Conservation (phyloP, 2,888 invertebrate genomes). For the Nomada ferruginata region DNA sequence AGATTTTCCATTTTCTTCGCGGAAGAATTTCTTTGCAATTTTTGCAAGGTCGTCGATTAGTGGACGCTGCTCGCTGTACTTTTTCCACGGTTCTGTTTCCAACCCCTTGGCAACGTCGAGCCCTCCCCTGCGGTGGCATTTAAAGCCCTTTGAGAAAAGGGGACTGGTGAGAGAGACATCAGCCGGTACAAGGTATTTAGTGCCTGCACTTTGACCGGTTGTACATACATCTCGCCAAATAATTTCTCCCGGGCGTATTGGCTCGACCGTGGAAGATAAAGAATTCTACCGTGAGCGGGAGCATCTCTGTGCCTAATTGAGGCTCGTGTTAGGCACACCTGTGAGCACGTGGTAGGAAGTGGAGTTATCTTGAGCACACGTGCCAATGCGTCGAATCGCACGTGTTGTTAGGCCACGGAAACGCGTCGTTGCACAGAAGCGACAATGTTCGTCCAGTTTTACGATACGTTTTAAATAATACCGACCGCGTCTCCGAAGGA, state of each 20-base stretch:
- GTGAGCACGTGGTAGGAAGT: conserved; percentile 82
- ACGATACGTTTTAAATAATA: not conserved
- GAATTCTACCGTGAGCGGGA: not conserved
- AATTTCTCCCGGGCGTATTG: not conserved
- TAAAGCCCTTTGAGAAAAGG: conserved; percentile 46
- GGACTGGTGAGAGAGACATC: conserved; percentile 44
- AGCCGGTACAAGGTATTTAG: conserved; percentile 25
- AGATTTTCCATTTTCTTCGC: too few species aligned
- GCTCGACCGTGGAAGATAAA: not conserved
- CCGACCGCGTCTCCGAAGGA: too few species aligned
- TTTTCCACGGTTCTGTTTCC: not conserved
- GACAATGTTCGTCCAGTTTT: conserved; percentile 21
- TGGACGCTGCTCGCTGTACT: not conserved
- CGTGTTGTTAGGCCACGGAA: conserved; percentile 75
- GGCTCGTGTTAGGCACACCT: conserved; percentile 71
- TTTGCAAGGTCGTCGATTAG: not conserved
- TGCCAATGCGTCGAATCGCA: conserved; percentile 75
- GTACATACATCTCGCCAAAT: not conserved
- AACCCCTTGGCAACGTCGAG: conserved; percentile 33
- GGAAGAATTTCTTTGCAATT: too few species aligned
- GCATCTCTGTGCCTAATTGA: conserved; percentile 26
- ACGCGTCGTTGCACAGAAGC: conserved; percentile 14
- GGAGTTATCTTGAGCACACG: conserved; percentile 69
- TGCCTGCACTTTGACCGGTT: conserved; percentile 17
- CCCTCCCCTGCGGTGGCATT: conserved; percentile 31